phyloP scores from a whole-genome alignment of 2,888 invertebrate genomes.

The Rutpela maculata region DNA sequence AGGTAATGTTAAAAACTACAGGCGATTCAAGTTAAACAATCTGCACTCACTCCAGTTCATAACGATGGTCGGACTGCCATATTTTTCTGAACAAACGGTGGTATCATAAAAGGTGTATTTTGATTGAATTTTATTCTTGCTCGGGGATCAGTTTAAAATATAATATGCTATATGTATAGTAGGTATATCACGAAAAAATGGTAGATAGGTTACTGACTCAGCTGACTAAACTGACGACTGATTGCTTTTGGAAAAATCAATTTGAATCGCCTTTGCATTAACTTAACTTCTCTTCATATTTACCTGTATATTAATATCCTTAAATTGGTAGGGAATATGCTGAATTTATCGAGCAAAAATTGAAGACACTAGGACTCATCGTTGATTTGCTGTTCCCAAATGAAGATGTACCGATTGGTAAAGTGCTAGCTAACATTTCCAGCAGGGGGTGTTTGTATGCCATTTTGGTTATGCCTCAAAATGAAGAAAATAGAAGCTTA shows the following conservation, averaged over 20 bases:
- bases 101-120: no score
- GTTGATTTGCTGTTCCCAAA: slow-evolving; percentile 94
- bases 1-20: not conserved
- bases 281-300: not conserved
- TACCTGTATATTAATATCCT: not conserved
- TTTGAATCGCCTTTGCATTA: not conserved
- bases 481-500: slow-evolving; percentile 89
- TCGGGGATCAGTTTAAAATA: no score
- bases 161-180: no score
- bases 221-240: not conserved
- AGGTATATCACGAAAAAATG: no score
- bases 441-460: slow-evolving; percentile 93
- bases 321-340: slow-evolving; percentile 83
- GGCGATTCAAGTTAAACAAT: not conserved
- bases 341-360: slow-evolving; percentile 88
- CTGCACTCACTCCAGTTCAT: no score
- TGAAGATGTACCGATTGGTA: slow-evolving; percentile 88
- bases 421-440: slow-evolving; percentile 90
- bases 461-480: slow-evolving; percentile 89
- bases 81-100: no score
- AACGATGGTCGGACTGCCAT: no score
- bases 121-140: no score
- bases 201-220: not conserved
- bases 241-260: not conserved
- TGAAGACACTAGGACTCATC: slow-evolving; percentile 86